Evolutionary conservation across 92 coral and sea anemone genomes (phyloP).

Genomic region (Zoanthus gigantus): DNA sequence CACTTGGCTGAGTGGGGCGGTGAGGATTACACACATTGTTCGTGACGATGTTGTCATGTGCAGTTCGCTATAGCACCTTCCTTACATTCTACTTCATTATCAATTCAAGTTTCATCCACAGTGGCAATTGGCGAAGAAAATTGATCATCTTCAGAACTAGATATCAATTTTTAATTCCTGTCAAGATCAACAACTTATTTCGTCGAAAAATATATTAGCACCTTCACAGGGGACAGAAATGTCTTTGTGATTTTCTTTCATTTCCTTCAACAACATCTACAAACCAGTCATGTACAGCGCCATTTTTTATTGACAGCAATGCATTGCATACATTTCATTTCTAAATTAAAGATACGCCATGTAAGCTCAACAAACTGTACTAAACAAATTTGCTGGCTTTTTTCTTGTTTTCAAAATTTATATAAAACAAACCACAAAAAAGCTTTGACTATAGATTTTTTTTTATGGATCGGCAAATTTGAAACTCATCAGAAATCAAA

Average conservation of each 20-base stretch:
- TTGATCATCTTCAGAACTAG: slow-evolving; percentile 23
- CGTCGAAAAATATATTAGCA: slow-evolving; percentile 27
- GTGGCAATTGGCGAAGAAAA: slow-evolving; percentile 17
- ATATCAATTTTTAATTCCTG: slow-evolving; percentile 11
- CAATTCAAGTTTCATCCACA: slow-evolving; percentile 31
- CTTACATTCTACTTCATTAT: slow-evolving; percentile 18
- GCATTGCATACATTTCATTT: slow-evolving; percentile 21
- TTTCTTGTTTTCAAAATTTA: slow-evolving; percentile 21
- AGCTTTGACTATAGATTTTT: slow-evolving; percentile 11
- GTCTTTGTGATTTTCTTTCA: background rate
- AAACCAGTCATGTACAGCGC: slow-evolving; percentile 21
- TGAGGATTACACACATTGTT: too few species aligned
- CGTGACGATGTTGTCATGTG: too few species aligned
- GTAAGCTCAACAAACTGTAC: background rate
- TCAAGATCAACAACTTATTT: slow-evolving; percentile 16
- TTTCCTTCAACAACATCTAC: background rate
- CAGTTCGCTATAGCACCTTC: background rate
- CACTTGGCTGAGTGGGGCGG: background rate
- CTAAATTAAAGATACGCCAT: background rate
- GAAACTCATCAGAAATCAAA: slow-evolving; percentile 1
- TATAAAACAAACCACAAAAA: slow-evolving; percentile 17
- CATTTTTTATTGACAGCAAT: slow-evolving; percentile 27
- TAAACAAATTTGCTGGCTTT: slow-evolving; percentile 17
- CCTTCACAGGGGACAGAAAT: slow-evolving; percentile 32
- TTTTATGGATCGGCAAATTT: slow-evolving; percentile 18